Percentiles rank a stretch among this genome's conserved stretches.
Conservation (phyloP, 1,140 invertebrate genomes). For the Centruroides sculpturatus region DNA sequence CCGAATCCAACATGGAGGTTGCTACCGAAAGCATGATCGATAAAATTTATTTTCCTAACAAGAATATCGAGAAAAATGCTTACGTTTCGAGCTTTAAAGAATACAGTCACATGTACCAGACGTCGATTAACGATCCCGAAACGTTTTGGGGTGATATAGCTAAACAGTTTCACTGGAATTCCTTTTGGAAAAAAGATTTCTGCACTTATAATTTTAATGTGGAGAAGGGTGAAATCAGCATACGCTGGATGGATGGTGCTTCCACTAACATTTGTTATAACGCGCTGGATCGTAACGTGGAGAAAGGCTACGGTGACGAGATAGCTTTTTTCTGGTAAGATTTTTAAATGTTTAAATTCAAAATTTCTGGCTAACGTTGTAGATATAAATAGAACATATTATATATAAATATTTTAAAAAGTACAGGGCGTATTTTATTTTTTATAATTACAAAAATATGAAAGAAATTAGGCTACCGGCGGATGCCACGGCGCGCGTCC, state of each 20-base stretch:
- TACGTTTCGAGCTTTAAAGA: constrained; percentile 37
- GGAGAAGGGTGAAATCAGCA: constrained; percentile 69
- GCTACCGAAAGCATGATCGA: no score
- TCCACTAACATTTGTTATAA: constrained; percentile 94
- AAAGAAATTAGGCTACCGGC: no score
- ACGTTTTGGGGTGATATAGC: constrained; percentile 81
- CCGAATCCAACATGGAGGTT: no score
- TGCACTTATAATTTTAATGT: constrained; percentile 84
- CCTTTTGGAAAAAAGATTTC: constrained; percentile 43
- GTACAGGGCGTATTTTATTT: no score
- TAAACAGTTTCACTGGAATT: constrained; percentile 70
- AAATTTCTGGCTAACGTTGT: no score
- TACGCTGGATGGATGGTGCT: constrained; percentile 89
- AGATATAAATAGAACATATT: no score
- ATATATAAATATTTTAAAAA: no score
- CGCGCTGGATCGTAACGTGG: constrained; percentile 76
- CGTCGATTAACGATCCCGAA: constrained; percentile 69
- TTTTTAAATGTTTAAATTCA: no score
- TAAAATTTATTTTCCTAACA: no score
- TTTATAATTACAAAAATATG: no score
- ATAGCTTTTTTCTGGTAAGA: constrained; percentile 89
- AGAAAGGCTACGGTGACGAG: constrained; percentile 68
- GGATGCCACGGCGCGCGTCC: no score
- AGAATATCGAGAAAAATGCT: neutral
- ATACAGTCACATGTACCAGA: constrained; percentile 67